These are phyloP conservation scores for Bombyx mori DNA, from an alignment of 1,140 invertebrate species.

Conservation along the genomic window DNA sequence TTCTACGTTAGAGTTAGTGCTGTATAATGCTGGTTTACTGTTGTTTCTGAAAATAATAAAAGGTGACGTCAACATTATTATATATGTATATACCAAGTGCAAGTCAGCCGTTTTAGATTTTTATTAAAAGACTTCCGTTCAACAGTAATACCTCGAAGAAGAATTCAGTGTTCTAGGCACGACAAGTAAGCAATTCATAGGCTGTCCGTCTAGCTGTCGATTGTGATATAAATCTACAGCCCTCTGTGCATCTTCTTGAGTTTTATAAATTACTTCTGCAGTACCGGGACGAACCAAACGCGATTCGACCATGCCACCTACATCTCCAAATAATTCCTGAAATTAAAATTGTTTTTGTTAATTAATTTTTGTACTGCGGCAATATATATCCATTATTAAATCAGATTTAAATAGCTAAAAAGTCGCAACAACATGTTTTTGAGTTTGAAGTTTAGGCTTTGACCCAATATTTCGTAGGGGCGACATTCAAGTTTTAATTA, in stretches of 20 bases:
- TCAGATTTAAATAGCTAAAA: too few species aligned
- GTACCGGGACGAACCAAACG: conserved; percentile 87
- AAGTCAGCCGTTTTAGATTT: too few species aligned
- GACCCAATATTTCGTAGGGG: too few species aligned
- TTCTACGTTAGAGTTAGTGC: conserved; percentile 65
- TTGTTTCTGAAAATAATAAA: conserved; percentile 35
- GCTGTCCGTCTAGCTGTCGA: conserved; percentile 74
- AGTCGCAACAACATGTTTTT: too few species aligned
- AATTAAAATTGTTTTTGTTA: conserved; percentile 8
- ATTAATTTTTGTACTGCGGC: background rate
- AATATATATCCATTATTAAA: too few species aligned
- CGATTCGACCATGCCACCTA: conserved; percentile 87
- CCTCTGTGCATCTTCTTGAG: conserved; percentile 85
- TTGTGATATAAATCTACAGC: conserved; percentile 95
- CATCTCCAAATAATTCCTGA: conserved; percentile 92
- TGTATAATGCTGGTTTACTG: conserved; percentile 50
- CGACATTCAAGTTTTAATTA: too few species aligned
- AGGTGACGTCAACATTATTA: background rate
- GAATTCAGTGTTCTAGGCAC: conserved; percentile 34
- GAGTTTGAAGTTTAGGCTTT: too few species aligned
- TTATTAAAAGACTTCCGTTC: background rate
- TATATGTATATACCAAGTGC: background rate
- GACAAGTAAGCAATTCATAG: conserved; percentile 61
- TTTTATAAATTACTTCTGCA: conserved; percentile 92
- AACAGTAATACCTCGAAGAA: conserved; percentile 24